Percentiles rank a stretch among this genome's conserved stretches.
These are phyloP conservation scores for Nomada hirtipes DNA, from an alignment of 2,888 invertebrate genomes.

Conservation along the genomic window DNA sequence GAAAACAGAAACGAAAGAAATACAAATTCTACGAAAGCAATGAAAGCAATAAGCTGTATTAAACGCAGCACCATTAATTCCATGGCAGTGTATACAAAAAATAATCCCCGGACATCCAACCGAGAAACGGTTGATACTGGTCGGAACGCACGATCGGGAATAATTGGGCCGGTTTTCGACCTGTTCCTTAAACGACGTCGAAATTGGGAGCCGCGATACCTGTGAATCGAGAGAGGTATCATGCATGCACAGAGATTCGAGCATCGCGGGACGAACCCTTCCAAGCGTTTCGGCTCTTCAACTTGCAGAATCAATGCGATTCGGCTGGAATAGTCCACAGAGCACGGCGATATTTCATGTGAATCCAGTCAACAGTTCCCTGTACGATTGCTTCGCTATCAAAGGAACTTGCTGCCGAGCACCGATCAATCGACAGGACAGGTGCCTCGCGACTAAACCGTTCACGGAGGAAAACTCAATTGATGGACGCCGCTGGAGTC, in stretches of 20 bases:
- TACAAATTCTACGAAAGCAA: no score
- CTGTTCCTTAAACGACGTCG: constrained; percentile 18
- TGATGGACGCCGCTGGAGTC: not conserved
- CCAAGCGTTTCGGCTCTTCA: constrained; percentile 14
- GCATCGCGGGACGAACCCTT: constrained; percentile 18
- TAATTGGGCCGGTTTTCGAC: constrained; percentile 34
- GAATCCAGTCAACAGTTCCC: constrained; percentile 4
- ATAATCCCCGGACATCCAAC: no score
- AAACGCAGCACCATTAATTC: no score
- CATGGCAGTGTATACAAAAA: no score
- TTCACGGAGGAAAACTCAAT: constrained; percentile 1
- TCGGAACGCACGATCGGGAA: constrained; percentile 4
- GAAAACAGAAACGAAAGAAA: no score
- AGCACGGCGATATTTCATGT: not conserved
- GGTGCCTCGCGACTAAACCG: not conserved
- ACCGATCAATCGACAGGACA: constrained; percentile 1
- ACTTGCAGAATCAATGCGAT: constrained; percentile 36
- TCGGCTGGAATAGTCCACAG: constrained; percentile 5
- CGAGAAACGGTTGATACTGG: constrained; percentile 20
- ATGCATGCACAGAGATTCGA: constrained; percentile 4
- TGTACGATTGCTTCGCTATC: constrained; percentile 9
- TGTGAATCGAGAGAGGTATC: constrained; percentile 23
- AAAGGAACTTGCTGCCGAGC: constrained; percentile 2
- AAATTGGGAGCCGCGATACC: constrained; percentile 35
- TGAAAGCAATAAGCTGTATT: no score